A percentile compares a stretch with the other conserved stretches of the same genome.
These are phyloP conservation scores for Metalampra italica DNA, from an alignment of 2,888 invertebrate genomes.

Conservation along the genomic window DNA sequence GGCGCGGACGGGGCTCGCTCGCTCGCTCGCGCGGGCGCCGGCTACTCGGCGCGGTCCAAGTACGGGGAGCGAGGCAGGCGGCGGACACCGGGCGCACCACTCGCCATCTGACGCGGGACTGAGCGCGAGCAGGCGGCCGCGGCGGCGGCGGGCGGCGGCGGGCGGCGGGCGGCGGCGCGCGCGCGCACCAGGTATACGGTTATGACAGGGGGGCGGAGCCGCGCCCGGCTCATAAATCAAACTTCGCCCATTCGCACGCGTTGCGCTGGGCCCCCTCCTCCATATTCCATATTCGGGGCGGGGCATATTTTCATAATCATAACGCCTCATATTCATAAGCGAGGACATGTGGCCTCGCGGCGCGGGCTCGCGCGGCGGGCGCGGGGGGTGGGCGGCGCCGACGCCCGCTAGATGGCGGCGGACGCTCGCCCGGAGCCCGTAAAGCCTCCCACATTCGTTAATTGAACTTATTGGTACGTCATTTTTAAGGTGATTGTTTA, in stretches of 20 bases:
- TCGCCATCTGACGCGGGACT: conserved; percentile 79
- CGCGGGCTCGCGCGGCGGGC: conserved; percentile 32
- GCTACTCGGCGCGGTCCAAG: conserved; percentile 48
- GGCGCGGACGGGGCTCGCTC: conserved; percentile 30
- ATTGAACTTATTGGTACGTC: conserved; percentile 62
- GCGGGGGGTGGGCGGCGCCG: conserved; percentile 63
- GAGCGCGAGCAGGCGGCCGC: conserved; percentile 63
- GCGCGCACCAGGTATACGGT: conserved; percentile 82
- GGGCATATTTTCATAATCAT: conserved; percentile 79
- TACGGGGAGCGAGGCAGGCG: conserved; percentile 45
- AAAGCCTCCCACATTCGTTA: conserved; percentile 74
- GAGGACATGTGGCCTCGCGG: conserved; percentile 62
- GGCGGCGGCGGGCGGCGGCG: conserved; percentile 53
- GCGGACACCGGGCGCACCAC: conserved; percentile 63
- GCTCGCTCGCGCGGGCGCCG: conserved; percentile 50
- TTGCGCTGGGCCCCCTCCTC: conserved; percentile 79
- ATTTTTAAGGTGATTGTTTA: conserved; percentile 35
- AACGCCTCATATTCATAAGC: conserved; percentile 79
- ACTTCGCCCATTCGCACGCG: conserved; percentile 82
- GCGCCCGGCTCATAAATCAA: conserved; percentile 83
- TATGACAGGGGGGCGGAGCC: conserved; percentile 84
- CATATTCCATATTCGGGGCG: conserved; percentile 80
- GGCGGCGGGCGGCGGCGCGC: conserved; percentile 61
- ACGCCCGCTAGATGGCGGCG: conserved; percentile 73
- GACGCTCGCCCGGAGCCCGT: conserved; percentile 56